Evolutionary conservation across 2,888 invertebrate genomes (phyloP).

Genomic region (Strigamia transsilvanica): DNA sequence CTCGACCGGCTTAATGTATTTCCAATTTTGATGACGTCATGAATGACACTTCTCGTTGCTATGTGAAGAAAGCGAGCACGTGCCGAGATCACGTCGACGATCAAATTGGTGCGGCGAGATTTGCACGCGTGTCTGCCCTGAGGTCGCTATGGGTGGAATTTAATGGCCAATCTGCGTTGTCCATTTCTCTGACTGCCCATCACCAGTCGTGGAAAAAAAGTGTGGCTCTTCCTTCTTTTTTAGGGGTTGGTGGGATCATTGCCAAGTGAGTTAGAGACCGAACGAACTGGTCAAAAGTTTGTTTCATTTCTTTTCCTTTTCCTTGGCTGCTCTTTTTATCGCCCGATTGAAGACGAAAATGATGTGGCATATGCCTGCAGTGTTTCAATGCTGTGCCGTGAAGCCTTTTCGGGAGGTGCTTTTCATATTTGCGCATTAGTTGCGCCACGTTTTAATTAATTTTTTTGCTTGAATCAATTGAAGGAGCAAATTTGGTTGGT

Average conservation of each 20-base stretch:
- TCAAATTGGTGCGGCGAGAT: slow-evolving; percentile 49
- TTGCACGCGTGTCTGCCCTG: slow-evolving; percentile 45
- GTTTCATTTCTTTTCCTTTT: slow-evolving; percentile 13
- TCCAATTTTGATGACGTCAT: not conserved
- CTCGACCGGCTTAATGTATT: not conserved
- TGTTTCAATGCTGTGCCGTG: not conserved
- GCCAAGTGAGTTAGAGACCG: slow-evolving; percentile 41
- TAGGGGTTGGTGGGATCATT: slow-evolving; percentile 44
- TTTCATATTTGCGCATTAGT: not conserved
- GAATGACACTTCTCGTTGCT: slow-evolving; percentile 6
- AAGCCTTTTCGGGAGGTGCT: slow-evolving; percentile 14
- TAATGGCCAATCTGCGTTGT: slow-evolving; percentile 49
- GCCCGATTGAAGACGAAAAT: slow-evolving; percentile 39
- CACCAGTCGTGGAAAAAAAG: slow-evolving; percentile 36
- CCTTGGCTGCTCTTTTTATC: slow-evolving; percentile 45
- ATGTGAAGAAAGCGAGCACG: slow-evolving; percentile 8
- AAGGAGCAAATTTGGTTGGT: not conserved
- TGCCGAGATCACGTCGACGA: slow-evolving; percentile 45
- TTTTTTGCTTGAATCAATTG: not conserved
- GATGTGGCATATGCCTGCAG: slow-evolving; percentile 24
- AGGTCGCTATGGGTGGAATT: slow-evolving; percentile 36
- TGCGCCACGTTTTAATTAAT: not conserved
- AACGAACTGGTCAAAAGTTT: slow-evolving; percentile 40
- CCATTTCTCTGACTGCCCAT: slow-evolving; percentile 47
- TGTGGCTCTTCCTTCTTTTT: slow-evolving; percentile 7